phyloP scores from a whole-genome alignment of 2,888 invertebrate genomes.

The Invenusta paracnida region DNA sequence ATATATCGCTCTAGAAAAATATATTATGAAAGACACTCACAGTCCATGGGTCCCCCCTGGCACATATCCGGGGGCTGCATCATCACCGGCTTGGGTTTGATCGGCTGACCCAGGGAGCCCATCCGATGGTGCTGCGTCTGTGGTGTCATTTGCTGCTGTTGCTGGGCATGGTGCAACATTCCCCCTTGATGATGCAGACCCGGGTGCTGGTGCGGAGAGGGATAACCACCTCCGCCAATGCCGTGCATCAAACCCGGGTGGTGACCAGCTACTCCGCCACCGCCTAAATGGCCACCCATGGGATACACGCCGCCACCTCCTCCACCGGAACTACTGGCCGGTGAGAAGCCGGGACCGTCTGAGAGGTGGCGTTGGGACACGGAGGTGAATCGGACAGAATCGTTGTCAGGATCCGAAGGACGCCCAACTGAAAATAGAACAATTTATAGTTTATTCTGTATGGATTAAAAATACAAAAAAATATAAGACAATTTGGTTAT shows the following conservation, averaged over 20 bases:
- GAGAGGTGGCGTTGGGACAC: slow-evolving; percentile 32
- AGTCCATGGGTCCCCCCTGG: background rate
- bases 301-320: background rate
- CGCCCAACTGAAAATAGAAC: background rate
- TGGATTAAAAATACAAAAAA: too few species aligned
- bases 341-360: background rate
- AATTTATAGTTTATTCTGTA: too few species aligned
- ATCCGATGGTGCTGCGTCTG: background rate
- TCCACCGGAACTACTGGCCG: background rate
- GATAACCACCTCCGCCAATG: background rate
- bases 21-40: background rate
- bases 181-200: background rate
- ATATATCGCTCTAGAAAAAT: background rate
- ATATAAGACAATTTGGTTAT: too few species aligned
- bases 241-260: background rate
- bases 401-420: slow-evolving; percentile 29
- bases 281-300: background rate
- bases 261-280: background rate
- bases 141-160: background rate
- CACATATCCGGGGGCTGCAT: slow-evolving; percentile 4
- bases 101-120: background rate
- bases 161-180: background rate
- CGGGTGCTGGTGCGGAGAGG: too few species aligned
- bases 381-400: slow-evolving; percentile 30
- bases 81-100: slow-evolving; percentile 5